Evolutionary conservation across 2,888 invertebrate genomes (phyloP), one percentile per base, ranked within the genome.

Genomic region (Coelogynopora nodosa): DNA sequence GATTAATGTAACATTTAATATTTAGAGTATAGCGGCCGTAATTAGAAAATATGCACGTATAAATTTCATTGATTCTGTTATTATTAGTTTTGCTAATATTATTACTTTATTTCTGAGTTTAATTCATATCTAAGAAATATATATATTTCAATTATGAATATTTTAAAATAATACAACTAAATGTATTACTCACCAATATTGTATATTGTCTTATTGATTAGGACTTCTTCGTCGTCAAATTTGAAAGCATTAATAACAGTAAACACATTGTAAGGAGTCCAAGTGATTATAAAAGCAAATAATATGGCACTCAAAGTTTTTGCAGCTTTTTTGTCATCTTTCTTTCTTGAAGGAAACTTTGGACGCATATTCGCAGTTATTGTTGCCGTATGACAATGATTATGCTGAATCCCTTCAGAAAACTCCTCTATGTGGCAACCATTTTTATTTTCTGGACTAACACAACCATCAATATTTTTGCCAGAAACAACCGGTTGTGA

Each of bases 231-330:
- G 18, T 49, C 49, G 49, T 49, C 49, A 5, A 49, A n/a, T 27
- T 88, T 84, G 88, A 91, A 91, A 10, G 90, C 89, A 82, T 90
- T 89, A 5, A 91, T 89, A 28, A 92, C 89, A 0, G 90, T 90
- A 86, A 91, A 91, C 67, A 92, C 90, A 87, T 91, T 91, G 88
- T 92, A 92, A 0, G 99, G 99, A 88, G 98, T 97, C 99, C 99
- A 99, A 81, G 99, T 99, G 90, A 99, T 94, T 89, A 99, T 97
- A 93, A 99, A 99, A 88, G 98, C 97, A 87, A 98, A 93, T 88
- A 99, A 93, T 89, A 99, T 99, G 88, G 99, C 99, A 87, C 91
- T 91, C 82, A 99, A 93, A 0, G 98, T 99, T 92, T 98, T 99
- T 13, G 99, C 99, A 82, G 99, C 99, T 93, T 98, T 98, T 89